A percentile compares a stretch with the other conserved stretches of the same genome.
These are phyloP conservation scores for Sarotherodon lohbergeri DNA, from an alignment of 2,113 vertebrate species.

Conservation along the genomic window DNA sequence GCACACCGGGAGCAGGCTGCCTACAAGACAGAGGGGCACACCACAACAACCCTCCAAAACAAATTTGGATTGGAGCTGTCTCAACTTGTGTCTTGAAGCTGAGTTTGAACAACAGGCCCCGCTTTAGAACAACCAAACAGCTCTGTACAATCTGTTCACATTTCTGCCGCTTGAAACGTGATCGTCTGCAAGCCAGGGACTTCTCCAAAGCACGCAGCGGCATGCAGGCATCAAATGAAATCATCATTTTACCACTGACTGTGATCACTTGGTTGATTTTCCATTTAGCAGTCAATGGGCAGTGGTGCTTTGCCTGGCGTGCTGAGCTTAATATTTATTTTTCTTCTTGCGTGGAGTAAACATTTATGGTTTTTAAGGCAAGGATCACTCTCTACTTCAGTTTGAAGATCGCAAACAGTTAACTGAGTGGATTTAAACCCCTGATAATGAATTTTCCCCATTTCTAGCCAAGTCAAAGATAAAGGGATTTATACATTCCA, in stretches of 20 bases:
- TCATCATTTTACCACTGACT: constrained; percentile 39
- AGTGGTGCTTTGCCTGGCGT: not conserved
- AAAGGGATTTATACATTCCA: not conserved
- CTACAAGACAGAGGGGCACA: not conserved
- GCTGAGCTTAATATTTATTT: not conserved
- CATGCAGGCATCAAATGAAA: constrained; percentile 45
- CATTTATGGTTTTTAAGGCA: not conserved
- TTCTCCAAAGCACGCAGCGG: not conserved
- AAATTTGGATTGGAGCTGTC: constrained; percentile 29
- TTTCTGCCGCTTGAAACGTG: not conserved
- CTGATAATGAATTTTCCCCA: not conserved
- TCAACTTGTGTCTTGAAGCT: constrained; percentile 8
- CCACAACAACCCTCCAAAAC: constrained; percentile 2
- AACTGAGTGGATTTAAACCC: not conserved
- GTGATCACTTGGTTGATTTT: constrained; percentile 26
- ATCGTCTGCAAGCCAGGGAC: constrained; percentile 16
- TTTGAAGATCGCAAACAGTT: not conserved
- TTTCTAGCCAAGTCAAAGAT: not conserved
- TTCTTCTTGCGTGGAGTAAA: not conserved
- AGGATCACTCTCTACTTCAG: not conserved
- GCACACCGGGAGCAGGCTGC: constrained; percentile 10
- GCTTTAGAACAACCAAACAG: not conserved
- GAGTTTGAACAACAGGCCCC: constrained; percentile 33
- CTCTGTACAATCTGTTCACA: constrained; percentile 42
- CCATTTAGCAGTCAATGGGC: constrained; percentile 17